Base-by-base conservation (phyloP, 2,113 vertebrate genomes). In the Piaya cayana region DNA sequence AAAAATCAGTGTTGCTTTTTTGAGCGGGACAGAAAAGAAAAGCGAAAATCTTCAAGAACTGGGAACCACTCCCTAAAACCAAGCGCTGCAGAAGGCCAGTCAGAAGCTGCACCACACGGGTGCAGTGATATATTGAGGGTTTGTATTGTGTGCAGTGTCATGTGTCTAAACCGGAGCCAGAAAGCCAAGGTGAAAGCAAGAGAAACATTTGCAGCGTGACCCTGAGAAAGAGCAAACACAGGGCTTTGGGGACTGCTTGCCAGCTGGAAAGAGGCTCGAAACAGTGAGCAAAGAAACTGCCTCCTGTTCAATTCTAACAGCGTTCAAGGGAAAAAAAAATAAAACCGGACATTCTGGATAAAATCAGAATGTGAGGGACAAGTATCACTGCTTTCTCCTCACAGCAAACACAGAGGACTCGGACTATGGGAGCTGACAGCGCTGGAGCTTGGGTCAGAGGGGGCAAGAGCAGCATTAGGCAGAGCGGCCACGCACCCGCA, bases 211-310 rank as follows among this genome's bases (percentile, higher is more conserved):
- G 94, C 93, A 95, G 87, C 16, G 4, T 91, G 93, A 96, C 94
- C 90, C 95, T 95, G 94, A 92, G 84, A 92, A 85, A 96, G 71
- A 96, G 93, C 90, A 96, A 96, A 96, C 94, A 96, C 15, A 69
- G 93, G 89, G 90, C 71, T 88, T 65, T 79, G 19, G 29, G 82
- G 82, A 87, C 49, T 62, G 87, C 78, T 36, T 96, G 95, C 95
- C 95, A 96, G 90, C 87, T 95, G 93, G 94, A 95, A 90, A 77
- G 89, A 58, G 23, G 17, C 55, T 92, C 7, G 7, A 72, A 95
- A 91, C 32, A 3, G 93, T 84, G 65, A 95, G 91, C 37, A 50
- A 74, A 80, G 84, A 70, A 93, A 94, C 78, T 74, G 91, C 91
- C 93, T 97, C 93, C 94, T 94, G 87, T 56, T 91, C 82, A 45